Evolutionary conservation across 2,113 vertebrate genomes (phyloP).

Genomic region (Hemiscyllium ocellatum): DNA sequence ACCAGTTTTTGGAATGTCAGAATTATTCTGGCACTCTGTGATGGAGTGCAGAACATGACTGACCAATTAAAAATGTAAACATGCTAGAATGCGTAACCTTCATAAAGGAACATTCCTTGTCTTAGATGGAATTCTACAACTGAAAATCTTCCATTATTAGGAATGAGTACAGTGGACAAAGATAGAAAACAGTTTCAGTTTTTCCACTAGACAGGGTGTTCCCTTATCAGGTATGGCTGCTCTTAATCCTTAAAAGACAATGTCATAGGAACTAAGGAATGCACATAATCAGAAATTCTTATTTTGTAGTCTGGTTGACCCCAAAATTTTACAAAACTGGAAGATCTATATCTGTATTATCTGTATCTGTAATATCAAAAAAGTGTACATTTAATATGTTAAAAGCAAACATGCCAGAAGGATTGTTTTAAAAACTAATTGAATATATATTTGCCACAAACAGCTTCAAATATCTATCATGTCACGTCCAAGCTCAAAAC

Average conservation of each 20-base stretch:
- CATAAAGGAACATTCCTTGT: background rate
- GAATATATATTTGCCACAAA: background rate
- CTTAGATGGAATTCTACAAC: slow-evolving; percentile 20
- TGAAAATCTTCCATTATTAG: slow-evolving; percentile 14
- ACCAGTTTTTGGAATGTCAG: background rate
- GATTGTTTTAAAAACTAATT: background rate
- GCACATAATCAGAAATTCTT: background rate
- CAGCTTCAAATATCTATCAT: background rate
- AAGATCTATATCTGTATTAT: background rate
- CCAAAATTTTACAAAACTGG: background rate
- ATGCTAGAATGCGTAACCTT: background rate
- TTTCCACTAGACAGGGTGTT: slow-evolving; percentile 1
- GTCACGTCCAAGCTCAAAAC: background rate
- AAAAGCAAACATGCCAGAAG: background rate
- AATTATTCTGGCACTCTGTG: slow-evolving; percentile 3
- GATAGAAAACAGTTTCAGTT: slow-evolving; percentile 26
- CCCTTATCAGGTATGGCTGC: slow-evolving; percentile 5
- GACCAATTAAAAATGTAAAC: slow-evolving; percentile 22
- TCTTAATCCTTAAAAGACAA: slow-evolving; percentile 6
- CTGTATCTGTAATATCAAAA: background rate
- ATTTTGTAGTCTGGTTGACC: background rate
- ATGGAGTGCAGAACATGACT: background rate
- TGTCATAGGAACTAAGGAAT: background rate
- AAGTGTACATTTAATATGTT: background rate
- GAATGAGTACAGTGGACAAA: slow-evolving; percentile 4